These are phyloP conservation scores for Puntigrus tetrazona DNA, from an alignment of 2,113 vertebrate species.

Conservation along the genomic window DNA sequence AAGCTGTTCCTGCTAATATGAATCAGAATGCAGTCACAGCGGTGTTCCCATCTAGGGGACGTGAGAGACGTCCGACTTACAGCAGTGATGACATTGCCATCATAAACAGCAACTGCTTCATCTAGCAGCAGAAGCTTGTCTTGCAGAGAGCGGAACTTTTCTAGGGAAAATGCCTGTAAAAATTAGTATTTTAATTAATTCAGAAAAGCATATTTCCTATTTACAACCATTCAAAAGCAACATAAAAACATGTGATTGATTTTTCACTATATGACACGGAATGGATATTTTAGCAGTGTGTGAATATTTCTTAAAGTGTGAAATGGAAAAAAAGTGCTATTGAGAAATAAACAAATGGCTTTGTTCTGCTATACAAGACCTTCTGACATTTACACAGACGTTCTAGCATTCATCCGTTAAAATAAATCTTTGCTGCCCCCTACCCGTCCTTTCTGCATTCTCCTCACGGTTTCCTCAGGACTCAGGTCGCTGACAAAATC, in stretches of 20 bases:
- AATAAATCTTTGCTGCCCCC: constrained; percentile 22
- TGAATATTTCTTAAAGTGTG: neutral
- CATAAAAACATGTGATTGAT: neutral
- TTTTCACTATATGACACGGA: neutral
- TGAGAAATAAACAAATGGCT: neutral
- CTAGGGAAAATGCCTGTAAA: constrained; percentile 82
- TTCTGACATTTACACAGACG: neutral
- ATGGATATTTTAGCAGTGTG: neutral
- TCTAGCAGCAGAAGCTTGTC: constrained; percentile 91
- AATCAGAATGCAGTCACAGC: neutral
- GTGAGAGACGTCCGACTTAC: constrained; percentile 68
- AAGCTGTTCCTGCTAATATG: neutral
- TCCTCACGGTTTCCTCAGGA: constrained; percentile 82
- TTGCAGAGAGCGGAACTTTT: constrained; percentile 90
- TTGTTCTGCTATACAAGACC: neutral
- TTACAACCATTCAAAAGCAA: neutral
- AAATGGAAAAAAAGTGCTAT: neutral
- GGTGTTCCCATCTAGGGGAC: neutral
- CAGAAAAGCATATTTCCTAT: neutral
- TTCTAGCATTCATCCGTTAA: neutral
- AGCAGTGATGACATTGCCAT: constrained; percentile 94
- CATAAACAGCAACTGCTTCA: constrained; percentile 81
- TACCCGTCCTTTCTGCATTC: constrained; percentile 92
- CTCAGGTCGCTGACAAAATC: constrained; percentile 88
- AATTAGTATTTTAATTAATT: neutral